These are phyloP conservation scores for Salmo trutta DNA, from an alignment of 2,797 vertebrate genomes.

Conservation along the genomic window DNA sequence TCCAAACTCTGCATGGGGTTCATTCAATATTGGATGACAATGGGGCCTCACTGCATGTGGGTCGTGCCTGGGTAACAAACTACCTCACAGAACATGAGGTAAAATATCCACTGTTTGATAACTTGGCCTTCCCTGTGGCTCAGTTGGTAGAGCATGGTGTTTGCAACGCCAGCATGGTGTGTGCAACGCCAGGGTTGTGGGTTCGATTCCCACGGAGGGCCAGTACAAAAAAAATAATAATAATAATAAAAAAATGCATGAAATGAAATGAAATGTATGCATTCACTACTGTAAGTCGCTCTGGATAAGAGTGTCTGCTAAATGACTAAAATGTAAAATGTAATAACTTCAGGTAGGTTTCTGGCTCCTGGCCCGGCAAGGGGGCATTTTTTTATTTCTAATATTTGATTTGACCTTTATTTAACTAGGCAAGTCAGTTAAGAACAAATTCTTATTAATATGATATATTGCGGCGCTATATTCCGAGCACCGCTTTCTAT, in stretches of 20 bases:
- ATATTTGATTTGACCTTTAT: conserved; percentile 31
- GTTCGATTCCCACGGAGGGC: too few species aligned
- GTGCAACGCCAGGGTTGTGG: too few species aligned
- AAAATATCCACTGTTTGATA: conserved; percentile 42
- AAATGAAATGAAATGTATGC: too few species aligned
- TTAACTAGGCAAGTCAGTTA: too few species aligned
- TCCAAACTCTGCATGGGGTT: conserved; percentile 20
- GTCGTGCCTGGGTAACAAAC: conserved; percentile 62
- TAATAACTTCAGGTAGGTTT: conserved; percentile 40
- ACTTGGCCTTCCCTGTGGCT: conserved; percentile 29
- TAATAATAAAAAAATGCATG: too few species aligned
- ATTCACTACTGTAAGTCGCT: too few species aligned
- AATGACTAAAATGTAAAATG: too few species aligned
- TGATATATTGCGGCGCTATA: conserved; percentile 47
- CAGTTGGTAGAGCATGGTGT: too few species aligned
- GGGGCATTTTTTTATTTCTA: conserved; percentile 56
- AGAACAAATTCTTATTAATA: conserved; percentile 41
- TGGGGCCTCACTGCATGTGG: conserved; percentile 35
- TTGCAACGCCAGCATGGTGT: too few species aligned
- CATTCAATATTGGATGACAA: conserved; percentile 66
- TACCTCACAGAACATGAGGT: conserved; percentile 29
- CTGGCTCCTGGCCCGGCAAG: conserved; percentile 19
- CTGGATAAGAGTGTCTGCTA: too few species aligned
- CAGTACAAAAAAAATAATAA: too few species aligned
- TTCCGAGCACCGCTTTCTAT: conserved; percentile 1